Evolutionary conservation across 2,113 vertebrate species (phyloP).

Genomic region (Corvus cornix): DNA sequence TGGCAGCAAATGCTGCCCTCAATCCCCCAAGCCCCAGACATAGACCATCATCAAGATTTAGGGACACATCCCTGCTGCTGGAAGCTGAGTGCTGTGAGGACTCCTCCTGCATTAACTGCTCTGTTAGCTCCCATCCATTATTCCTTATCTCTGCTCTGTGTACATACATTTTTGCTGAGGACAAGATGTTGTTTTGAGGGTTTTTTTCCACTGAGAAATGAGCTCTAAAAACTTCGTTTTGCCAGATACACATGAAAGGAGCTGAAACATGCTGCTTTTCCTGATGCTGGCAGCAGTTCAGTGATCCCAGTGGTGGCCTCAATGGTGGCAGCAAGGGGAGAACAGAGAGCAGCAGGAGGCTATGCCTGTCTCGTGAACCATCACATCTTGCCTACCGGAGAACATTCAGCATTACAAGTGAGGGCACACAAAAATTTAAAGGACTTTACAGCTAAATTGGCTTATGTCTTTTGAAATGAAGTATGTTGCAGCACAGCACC

Average conservation of each 20-base stretch:
- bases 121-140: not conserved
- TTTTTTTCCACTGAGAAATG: not conserved
- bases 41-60: accelerated
- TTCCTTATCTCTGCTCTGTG: not conserved
- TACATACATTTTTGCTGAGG: not conserved
- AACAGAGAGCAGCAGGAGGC: not conserved
- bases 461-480: not conserved
- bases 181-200: not conserved
- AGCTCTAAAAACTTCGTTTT: not conserved
- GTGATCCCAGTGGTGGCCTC: not conserved
- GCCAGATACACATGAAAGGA: not conserved
- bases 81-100: not conserved
- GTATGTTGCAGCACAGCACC: not conserved
- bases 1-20: not conserved
- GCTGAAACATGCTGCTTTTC: not conserved
- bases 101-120: not conserved
- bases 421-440: not conserved
- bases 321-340: not conserved
- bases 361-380: not conserved
- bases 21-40: not conserved
- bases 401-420: not conserved
- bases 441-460: not conserved
- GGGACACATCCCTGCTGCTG: not conserved
- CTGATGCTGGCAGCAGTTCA: not conserved
- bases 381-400: accelerated